Base-by-base conservation (phyloP, 2,113 vertebrate species). In the Chionodraco myersi region DNA sequence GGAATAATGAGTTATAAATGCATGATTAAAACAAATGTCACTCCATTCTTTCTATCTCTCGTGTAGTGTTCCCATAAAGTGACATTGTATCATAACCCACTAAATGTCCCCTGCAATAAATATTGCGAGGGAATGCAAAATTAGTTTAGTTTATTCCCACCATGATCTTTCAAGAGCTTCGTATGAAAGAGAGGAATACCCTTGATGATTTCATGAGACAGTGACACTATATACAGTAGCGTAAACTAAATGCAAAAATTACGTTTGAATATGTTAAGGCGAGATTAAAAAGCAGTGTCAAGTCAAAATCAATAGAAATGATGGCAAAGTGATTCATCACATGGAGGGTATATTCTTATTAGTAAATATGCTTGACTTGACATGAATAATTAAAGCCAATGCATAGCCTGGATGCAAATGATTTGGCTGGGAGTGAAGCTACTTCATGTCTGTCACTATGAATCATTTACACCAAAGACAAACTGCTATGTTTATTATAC, bases 381-480 rank as follows among this genome's bases (percentile, higher is more conserved):
- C 73, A 91, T 92, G 73, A 89, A 89, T 89, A 91, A 90, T 84
- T 89, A 77, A 87, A 78, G 34, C 54, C 53, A 52, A 65, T 78
- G 72, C 80, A 86, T 76, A 82, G 66, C 71, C 52, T 21, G 54
- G 52, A 87, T 88, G 77, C 57, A 84, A 87, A 92, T 88, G 56
- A 86, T 72, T 84, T 89, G 82, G 77, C 87, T 80, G 67, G 61
- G 76, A 85, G 79, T 84, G 80, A 88, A 75, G 73, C 62, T 76
- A 77, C 80, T 84, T 89, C 78, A 87, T 88, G 87, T 85, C 82
- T 84, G 84, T 90, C 90, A 84, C 82, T 54, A 87, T 92, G 80
- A 87, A 90, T 90, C 75, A 87, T 84, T 86, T 73, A 85, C 49
- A 76, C 65, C 59, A 77, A 85, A 83, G 86, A 80, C 61, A 83